These are phyloP conservation scores for Melieria crassipennis DNA, from an alignment of 2,888 invertebrate genomes.

Conservation along the genomic window DNA sequence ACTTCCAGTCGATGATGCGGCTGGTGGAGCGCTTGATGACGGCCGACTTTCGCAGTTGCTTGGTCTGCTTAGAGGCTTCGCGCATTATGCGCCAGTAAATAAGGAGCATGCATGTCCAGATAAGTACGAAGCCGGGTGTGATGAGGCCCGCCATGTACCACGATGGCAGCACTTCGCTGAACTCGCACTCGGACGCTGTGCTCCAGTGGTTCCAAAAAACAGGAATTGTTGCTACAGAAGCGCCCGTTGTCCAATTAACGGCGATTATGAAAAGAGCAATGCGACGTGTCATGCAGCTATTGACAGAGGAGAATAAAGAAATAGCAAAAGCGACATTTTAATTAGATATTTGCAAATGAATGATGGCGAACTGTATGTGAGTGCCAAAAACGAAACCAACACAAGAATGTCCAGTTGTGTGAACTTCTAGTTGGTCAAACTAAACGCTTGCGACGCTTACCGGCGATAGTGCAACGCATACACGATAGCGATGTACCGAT, in stretches of 20 bases:
- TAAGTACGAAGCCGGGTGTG: constrained; percentile 77
- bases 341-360: too few relatives aligned
- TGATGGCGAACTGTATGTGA: too few relatives aligned
- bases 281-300: constrained; percentile 74
- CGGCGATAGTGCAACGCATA: constrained; percentile 82
- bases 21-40: constrained; percentile 69
- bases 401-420: background rate
- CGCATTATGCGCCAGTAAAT: constrained; percentile 83
- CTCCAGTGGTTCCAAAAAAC: constrained; percentile 83
- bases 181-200: constrained; percentile 72
- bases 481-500: constrained; percentile 82
- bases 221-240: constrained; percentile 75
- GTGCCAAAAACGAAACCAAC: too few relatives aligned
- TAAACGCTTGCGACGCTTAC: constrained; percentile 45
- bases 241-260: constrained; percentile 75
- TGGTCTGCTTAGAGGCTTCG: constrained; percentile 78
- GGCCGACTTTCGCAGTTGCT: constrained; percentile 71
- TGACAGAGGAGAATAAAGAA: too few relatives aligned
- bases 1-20: constrained; percentile 74
- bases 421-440: background rate
- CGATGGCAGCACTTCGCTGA: constrained; percentile 72
- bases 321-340: too few relatives aligned
- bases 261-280: constrained; percentile 73
- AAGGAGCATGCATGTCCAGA: constrained; percentile 80
- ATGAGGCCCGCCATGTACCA: constrained; percentile 68